phyloP scores from a whole-genome alignment of 1,140 invertebrate genomes.

The Drosophila pectinifera region DNA sequence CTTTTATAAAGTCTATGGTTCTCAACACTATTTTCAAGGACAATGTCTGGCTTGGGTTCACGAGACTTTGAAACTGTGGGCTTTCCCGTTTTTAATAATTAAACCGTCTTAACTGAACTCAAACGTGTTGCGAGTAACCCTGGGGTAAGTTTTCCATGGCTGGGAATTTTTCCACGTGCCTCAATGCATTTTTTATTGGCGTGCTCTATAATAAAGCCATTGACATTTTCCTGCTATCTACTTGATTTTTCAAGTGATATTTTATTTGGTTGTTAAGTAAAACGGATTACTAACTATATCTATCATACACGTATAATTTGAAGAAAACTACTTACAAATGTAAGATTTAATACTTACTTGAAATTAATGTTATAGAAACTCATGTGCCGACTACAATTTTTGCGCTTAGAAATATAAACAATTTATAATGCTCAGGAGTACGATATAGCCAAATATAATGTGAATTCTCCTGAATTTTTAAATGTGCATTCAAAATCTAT shows the following conservation, averaged over 20 bases:
- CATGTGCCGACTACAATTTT: no score
- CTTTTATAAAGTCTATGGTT: not conserved
- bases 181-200: slow-evolving; percentile 5
- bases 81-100: slow-evolving; percentile 29
- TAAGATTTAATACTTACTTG: no score
- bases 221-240: not conserved
- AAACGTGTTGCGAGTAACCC: slow-evolving; percentile 13
- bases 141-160: slow-evolving; percentile 1
- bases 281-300: no score
- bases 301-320: no score
- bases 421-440: no score
- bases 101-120: not conserved
- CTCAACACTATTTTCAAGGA: not conserved
- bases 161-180: slow-evolving; percentile 28
- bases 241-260: not conserved
- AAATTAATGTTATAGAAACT: no score
- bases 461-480: no score
- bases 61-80: slow-evolving; percentile 20
- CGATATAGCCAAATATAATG: no score
- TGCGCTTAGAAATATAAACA: no score
- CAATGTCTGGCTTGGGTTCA: slow-evolving; percentile 27
- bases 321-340: no score
- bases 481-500: not conserved
- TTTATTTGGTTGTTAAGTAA: not conserved
- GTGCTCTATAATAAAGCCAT: not conserved